Evolutionary conservation across 1,140 invertebrate genomes (phyloP).

Genomic region (Diachasma alloeum): DNA sequence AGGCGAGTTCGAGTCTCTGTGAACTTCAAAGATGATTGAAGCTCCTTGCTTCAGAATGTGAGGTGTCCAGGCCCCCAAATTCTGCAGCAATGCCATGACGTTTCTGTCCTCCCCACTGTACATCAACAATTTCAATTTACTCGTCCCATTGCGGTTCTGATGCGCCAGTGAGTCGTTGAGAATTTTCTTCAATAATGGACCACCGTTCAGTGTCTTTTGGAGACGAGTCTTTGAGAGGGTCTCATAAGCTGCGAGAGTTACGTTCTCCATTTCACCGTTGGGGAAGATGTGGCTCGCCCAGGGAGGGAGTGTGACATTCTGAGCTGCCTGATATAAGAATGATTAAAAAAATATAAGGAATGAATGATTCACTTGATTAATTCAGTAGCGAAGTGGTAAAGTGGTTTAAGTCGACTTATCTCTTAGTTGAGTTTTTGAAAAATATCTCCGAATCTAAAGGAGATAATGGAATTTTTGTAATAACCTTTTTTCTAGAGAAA

Average conservation of each 20-base stretch:
- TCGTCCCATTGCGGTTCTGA: neutral
- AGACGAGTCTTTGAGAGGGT: constrained; percentile 40
- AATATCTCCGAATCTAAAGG: too few species aligned
- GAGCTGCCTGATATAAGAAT: constrained; percentile 32
- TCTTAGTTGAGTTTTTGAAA: too few species aligned
- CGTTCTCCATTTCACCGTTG: constrained; percentile 39
- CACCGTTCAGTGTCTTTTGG: constrained; percentile 53
- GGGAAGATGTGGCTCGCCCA: constrained; percentile 46
- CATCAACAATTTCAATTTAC: constrained; percentile 41
- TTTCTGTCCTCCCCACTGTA: constrained; percentile 53
- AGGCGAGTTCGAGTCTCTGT: constrained; percentile 39
- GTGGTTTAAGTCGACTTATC: too few species aligned
- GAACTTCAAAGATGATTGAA: constrained; percentile 53
- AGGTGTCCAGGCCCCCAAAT: constrained; percentile 40
- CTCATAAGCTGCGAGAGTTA: constrained; percentile 43
- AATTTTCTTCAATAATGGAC: constrained; percentile 49
- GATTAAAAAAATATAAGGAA: too few species aligned
- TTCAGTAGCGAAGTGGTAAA: too few species aligned
- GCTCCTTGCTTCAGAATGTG: constrained; percentile 39
- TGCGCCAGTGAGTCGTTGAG: constrained; percentile 40
- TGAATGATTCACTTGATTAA: too few species aligned
- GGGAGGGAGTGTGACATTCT: constrained; percentile 39
- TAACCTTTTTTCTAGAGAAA: too few species aligned
- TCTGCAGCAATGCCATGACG: constrained; percentile 47
- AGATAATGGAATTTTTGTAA: too few species aligned